Percentiles rank a stretch among this genome's conserved stretches.
Evolutionary conservation across 2,113 vertebrate species (phyloP).

Genomic region (Cavia porcellus): DNA sequence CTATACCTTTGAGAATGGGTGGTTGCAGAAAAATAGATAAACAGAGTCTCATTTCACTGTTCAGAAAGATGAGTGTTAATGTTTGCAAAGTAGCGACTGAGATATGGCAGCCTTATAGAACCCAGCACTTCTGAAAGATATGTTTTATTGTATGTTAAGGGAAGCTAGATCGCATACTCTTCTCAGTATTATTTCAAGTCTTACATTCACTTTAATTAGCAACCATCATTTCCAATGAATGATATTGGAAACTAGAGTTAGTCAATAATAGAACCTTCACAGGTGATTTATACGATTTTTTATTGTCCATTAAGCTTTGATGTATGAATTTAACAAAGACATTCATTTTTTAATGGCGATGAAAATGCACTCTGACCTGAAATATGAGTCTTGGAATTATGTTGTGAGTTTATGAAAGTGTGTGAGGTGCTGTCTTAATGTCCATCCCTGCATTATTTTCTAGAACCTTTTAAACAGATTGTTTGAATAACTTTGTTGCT

Average conservation of each 20-base stretch:
- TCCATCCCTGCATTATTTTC: neutral
- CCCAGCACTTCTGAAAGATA: neutral
- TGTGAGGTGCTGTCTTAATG: neutral
- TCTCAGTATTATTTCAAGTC: neutral
- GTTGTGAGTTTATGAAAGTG: neutral
- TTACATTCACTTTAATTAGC: neutral
- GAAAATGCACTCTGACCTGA: neutral
- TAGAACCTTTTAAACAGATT: neutral
- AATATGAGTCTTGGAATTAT: neutral
- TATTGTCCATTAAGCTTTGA: neutral
- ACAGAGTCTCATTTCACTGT: neutral
- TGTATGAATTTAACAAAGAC: neutral
- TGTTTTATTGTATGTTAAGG: neutral
- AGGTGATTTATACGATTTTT: neutral
- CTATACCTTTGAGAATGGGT: neutral
- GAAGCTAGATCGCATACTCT: neutral
- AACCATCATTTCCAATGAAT: neutral
- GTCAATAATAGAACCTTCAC: neutral
- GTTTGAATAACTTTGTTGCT: neutral
- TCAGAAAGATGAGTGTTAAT: neutral
- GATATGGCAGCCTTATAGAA: neutral
- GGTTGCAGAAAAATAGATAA: neutral
- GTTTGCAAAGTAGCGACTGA: neutral
- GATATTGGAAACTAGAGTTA: conserved; percentile 26
- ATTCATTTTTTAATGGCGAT: neutral